Percentiles rank a stretch among this genome's conserved stretches.
Conservation (phyloP, 2,113 vertebrate species). For the Monopterus albus region DNA sequence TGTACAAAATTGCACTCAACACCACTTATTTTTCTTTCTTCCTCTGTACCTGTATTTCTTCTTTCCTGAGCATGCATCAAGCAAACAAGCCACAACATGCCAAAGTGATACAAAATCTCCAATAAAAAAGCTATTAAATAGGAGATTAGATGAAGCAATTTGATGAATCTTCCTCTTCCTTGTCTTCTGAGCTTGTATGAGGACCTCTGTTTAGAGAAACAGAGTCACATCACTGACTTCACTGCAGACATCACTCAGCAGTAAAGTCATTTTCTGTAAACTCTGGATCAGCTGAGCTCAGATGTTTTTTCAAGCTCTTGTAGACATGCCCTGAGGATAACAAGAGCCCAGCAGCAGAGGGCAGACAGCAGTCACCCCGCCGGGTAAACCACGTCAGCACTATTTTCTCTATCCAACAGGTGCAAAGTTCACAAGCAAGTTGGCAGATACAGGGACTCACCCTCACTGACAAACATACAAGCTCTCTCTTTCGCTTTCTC, state of each 20-base stretch:
- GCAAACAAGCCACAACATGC: slow-evolving; percentile 13
- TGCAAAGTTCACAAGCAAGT: slow-evolving; percentile 44
- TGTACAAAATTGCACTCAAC: not conserved
- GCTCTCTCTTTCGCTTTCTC: not conserved
- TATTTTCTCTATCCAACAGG: slow-evolving; percentile 34
- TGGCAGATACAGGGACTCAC: slow-evolving; percentile 17
- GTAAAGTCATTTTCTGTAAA: slow-evolving; percentile 32
- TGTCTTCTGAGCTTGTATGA: not conserved
- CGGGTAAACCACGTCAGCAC: slow-evolving; percentile 45
- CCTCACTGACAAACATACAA: slow-evolving; percentile 16
- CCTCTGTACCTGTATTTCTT: not conserved
- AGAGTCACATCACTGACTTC: slow-evolving; percentile 34
- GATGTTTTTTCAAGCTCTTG: slow-evolving; percentile 44
- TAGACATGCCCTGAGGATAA: slow-evolving; percentile 47
- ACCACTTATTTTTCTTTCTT: not conserved
- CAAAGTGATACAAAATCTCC: slow-evolving; percentile 5
- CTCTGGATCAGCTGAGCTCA: slow-evolving; percentile 31
- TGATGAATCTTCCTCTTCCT: not conserved
- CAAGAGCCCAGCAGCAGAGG: slow-evolving; percentile 31
- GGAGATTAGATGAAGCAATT: slow-evolving; percentile 5
- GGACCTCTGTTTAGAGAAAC: slow-evolving; percentile 9
- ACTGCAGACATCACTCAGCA: slow-evolving; percentile 13
- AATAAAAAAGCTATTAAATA: not conserved
- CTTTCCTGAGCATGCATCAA: not conserved
- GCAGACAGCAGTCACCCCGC: slow-evolving; percentile 17